Evolutionary conservation across 2,797 vertebrate genomes (phyloP), one percentile per base, ranked within the genome.

Genomic region (Moxostoma hubbsi): DNA sequence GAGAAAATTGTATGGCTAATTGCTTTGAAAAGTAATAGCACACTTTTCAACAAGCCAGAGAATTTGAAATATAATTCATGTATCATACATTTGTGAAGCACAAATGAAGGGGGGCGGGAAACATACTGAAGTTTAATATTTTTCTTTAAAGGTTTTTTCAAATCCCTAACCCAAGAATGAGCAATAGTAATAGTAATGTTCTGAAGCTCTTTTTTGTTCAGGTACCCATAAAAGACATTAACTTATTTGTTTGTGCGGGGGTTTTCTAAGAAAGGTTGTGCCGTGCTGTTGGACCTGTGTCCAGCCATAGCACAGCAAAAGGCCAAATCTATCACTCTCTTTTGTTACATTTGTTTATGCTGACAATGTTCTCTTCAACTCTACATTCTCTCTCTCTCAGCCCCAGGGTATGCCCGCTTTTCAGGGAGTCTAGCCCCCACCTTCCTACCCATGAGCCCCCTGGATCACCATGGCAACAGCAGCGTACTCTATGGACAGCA

Each of bases 381-480:
- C 78, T 75, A 76, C 58, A 75, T 79, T 84, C 76, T 63, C 77
- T 76, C 84, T 90, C 85, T 87, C 86, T 92, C 89, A 91, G 92
- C 94, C 92, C 94, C 95, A 82, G 97, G 96, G 87, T 98, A 98
- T 92, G 95, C 96, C 85, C 93, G 96, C 88, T 98, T 98, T 95
- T 97, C 97, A 45, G 97, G 97, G 93, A 97, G 96, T 89, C 94
- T 98, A 90, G 94, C 96, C 83, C 97, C 97, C 89, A 96, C 97
- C 89, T 99, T 99, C 92, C 94, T 99, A 89, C 95, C 97, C 91
- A 97, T 99, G 96, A 97, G 97, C 94, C 95, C 96, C 89, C 93
- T 99, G 93, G 97, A 99, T 95, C 97, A 97, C 95, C 97, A 98
- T 88, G 93, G 96, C 92, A 98, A 97, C 89, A 90, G 96, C 93